Evolutionary conservation across 2,113 vertebrate genomes (phyloP), one percentile per base, ranked within the genome.

Genomic region (Thalassarche chlororhynchos): DNA sequence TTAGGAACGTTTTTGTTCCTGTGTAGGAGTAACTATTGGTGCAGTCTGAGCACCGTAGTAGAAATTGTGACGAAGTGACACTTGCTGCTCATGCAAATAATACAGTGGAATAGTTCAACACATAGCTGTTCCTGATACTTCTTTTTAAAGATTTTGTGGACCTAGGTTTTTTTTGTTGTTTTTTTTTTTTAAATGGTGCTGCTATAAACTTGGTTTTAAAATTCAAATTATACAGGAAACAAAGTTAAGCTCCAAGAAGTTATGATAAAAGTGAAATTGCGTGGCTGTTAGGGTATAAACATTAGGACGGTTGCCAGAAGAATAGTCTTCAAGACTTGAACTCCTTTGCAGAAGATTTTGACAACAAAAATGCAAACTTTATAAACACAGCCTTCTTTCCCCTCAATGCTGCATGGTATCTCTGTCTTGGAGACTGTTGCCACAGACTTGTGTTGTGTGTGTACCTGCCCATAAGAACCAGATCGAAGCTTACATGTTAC

Each of bases 381-480:
- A 9, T 26, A 57, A 75, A 21, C 9, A 31, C n/a, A 36, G 20
- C 20, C 2, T 8, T 64, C 47, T 40, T 83, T 69, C 18, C 6
- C 19, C 5, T 11, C 11, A 6, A 0, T 74, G 55, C 31, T 77
- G 8, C 32, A 13, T 54, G 49, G 2, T 71, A 21, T 44, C n/a
- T 77, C 8, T 80, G 36, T 66, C 49, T 49, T 64, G 36, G 42
- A 81, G 46, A 29, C 14, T 0, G 1, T 15, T 86, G 57, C 34
- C 51, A 57, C 23, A 46, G 20, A 18, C 18, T 11, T 76, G 18
- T 49, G 14, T 24, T 38, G 21, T 68, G 17, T 31, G 20, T 77
- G 31, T 32, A 28, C 47, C 28, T 80, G 31, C 21, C 47, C 12
- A 6, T 32, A 57, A 65, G 83, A 72, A 66, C 42, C 13, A 61